Conservation (phyloP, 1,140 invertebrate species). For the Drosophila bocqueti region DNA sequence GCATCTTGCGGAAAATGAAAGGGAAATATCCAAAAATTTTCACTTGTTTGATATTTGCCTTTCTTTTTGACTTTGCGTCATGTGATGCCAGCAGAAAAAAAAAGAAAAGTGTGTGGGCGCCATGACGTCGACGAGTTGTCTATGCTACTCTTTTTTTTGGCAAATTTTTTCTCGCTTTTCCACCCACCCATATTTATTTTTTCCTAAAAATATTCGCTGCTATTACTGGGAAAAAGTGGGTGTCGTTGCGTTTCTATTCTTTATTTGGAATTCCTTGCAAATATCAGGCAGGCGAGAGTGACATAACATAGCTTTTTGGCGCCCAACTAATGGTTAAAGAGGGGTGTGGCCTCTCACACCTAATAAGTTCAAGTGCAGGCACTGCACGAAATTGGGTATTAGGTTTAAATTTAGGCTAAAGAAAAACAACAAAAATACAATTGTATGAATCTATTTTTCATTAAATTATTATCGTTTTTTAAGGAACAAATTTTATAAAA, state of each 20-base stretch:
- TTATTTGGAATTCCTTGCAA: conserved; percentile 31
- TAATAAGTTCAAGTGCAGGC: conserved; percentile 15
- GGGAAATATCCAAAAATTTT: conserved; percentile 44
- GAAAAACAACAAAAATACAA: not conserved
- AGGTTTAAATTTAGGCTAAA: not conserved
- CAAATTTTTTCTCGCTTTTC: conserved; percentile 5
- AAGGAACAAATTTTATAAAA: too few relatives aligned
- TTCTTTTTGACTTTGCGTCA: conserved; percentile 61
- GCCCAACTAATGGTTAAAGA: conserved; percentile 7
- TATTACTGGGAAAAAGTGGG: conserved; percentile 32
- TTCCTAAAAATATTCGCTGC: conserved; percentile 12
- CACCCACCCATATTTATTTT: not conserved
- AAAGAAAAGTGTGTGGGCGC: conserved; percentile 53
- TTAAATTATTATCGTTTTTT: too few relatives aligned
- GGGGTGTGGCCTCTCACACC: conserved; percentile 6
- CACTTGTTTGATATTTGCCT: conserved; percentile 48
- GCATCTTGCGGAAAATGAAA: conserved; percentile 38
- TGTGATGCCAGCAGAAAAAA: conserved; percentile 49
- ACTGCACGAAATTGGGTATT: not conserved
- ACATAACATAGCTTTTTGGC: conserved; percentile 48
- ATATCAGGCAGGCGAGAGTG: conserved; percentile 26
- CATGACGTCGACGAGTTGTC: conserved; percentile 67
- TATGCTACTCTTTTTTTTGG: conserved; percentile 5
- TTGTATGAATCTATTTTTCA: too few relatives aligned
- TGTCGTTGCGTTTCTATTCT: conserved; percentile 20